Percentiles rank a stretch among this genome's conserved stretches.
phyloP scores from a whole-genome alignment of 2,888 invertebrate species.

The Orthonevra nobilis region DNA sequence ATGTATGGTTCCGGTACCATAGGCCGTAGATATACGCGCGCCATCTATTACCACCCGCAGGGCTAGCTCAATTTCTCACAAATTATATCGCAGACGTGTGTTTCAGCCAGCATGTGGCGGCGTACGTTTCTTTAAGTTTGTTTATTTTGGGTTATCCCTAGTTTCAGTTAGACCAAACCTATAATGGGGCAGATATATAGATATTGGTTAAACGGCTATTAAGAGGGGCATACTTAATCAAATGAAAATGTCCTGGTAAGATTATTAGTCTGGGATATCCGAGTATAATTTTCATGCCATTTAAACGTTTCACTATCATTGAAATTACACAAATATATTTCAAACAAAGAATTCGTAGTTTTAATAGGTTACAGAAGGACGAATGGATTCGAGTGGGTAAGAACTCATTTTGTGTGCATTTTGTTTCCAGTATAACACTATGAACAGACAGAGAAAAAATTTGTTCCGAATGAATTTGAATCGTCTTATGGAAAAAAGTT shows the following conservation, averaged over 20 bases:
- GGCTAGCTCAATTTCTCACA: conserved; percentile 25
- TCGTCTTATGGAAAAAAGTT: too few relatives aligned
- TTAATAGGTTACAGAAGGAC: too few relatives aligned
- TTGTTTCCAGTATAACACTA: too few relatives aligned
- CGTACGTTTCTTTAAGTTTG: conserved; percentile 1
- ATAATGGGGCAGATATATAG: conserved; percentile 14
- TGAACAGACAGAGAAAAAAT: too few relatives aligned
- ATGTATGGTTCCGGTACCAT: conserved; percentile 33
- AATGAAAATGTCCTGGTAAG: conserved; percentile 17
- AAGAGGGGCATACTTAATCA: conserved; percentile 9
- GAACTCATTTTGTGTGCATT: too few relatives aligned
- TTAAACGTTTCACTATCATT: too few relatives aligned
- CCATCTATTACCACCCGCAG: conserved; percentile 29
- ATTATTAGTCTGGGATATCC: too few relatives aligned
- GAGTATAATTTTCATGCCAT: too few relatives aligned
- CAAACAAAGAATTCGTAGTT: too few relatives aligned
- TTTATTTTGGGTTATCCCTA: not conserved
- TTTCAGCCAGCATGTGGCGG: conserved; percentile 30
- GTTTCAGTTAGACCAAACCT: conserved; percentile 8
- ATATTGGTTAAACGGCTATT: conserved; percentile 19
- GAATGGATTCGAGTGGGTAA: too few relatives aligned
- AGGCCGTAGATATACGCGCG: conserved; percentile 9
- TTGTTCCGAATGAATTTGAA: too few relatives aligned
- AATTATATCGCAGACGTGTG: conserved; percentile 50
- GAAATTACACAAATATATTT: too few relatives aligned